A percentile compares a stretch with the other conserved stretches of the same genome.
Conservation (phyloP, 2,797 vertebrate genomes). For the Pangasius mekongensis region DNA sequence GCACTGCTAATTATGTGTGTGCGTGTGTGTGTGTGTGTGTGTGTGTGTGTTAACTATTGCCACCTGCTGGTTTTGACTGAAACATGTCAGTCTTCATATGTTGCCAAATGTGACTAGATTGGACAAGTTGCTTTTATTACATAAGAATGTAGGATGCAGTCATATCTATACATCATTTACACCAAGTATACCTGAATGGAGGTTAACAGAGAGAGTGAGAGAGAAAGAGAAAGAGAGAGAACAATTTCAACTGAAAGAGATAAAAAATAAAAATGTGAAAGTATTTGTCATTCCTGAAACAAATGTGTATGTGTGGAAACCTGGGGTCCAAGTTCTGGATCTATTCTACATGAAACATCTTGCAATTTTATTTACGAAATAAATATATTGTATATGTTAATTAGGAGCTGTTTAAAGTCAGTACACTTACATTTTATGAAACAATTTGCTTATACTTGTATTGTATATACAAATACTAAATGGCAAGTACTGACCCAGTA, state of each 20-base stretch:
- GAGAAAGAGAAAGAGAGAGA: neutral
- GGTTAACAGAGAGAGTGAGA: neutral
- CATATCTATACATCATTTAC: slow-evolving; percentile 39
- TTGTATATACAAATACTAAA: neutral
- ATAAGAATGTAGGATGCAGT: slow-evolving; percentile 31
- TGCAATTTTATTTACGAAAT: slow-evolving; percentile 24
- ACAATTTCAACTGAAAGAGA: neutral
- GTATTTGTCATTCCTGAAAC: neutral
- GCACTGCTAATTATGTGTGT: neutral
- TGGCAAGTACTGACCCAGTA: neutral
- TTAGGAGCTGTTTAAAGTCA: neutral
- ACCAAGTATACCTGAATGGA: slow-evolving; percentile 20
- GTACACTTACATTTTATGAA: neutral
- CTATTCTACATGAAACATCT: neutral
- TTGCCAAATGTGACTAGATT: neutral
- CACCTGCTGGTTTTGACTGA: slow-evolving; percentile 37
- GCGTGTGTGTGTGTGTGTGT: neutral
- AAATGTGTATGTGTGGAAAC: neutral
- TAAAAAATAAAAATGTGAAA: neutral
- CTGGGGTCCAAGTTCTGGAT: neutral
- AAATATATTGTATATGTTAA: neutral
- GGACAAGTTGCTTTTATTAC: slow-evolving; percentile 40
- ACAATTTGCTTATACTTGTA: neutral
- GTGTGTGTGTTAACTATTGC: neutral
- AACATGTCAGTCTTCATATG: neutral